phyloP scores from a whole-genome alignment of 2,113 vertebrate species.

The Myiozetetes cayanensis region DNA sequence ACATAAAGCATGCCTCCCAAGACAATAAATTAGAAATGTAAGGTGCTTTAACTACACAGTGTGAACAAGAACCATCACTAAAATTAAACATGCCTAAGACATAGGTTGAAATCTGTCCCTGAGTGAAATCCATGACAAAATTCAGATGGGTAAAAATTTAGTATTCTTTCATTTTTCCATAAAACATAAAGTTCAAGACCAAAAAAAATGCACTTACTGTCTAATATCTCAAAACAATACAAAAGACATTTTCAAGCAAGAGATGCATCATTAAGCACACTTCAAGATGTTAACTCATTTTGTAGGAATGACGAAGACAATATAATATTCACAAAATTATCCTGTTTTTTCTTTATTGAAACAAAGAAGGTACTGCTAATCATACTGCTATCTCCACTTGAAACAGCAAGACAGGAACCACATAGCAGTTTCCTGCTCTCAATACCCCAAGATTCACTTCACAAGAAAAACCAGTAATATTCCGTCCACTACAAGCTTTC shows the following conservation, averaged over 20 bases:
- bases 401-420: background rate
- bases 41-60: background rate
- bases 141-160: background rate
- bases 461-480: background rate
- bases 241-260: background rate
- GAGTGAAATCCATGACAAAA: background rate
- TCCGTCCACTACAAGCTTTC: background rate
- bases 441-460: background rate
- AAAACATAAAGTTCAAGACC: background rate
- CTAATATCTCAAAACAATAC: background rate
- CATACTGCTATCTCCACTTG: background rate
- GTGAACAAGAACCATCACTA: background rate
- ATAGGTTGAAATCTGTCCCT: background rate
- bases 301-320: background rate
- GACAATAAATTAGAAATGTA: background rate
- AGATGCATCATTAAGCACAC: background rate
- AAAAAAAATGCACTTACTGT: rapidly evolving
- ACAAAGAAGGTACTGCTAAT: background rate
- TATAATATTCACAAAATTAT: background rate
- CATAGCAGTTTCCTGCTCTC: background rate
- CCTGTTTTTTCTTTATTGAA: background rate
- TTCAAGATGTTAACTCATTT: background rate
- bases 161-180: background rate
- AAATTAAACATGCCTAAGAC: background rate
- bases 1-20: conserved; percentile 1